These are phyloP conservation scores for Thunnus albacares DNA, from an alignment of 2,797 vertebrate species.

Conservation along the genomic window DNA sequence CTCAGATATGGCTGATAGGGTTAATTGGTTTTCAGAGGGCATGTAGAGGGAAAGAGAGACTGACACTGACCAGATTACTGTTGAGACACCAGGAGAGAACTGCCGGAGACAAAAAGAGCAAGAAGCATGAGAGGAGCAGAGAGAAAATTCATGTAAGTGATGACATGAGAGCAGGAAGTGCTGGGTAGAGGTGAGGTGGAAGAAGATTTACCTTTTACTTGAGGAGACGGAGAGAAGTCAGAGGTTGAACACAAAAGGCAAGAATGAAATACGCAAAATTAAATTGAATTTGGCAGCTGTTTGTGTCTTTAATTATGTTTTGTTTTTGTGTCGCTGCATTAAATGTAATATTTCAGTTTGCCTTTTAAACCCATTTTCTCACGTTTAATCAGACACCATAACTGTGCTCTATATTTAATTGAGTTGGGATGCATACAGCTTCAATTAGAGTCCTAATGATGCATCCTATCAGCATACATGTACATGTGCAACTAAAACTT, in stretches of 20 bases:
- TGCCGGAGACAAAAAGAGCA: constrained; percentile 42
- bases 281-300: constrained; percentile 22
- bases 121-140: constrained; percentile 22
- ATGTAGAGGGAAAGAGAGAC: constrained; percentile 68
- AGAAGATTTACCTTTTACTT: constrained; percentile 27
- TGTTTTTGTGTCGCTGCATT: neutral
- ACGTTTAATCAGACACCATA: constrained; percentile 4
- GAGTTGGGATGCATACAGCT: constrained; percentile 1
- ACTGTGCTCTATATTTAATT: constrained; percentile 8
- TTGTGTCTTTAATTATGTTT: constrained; percentile 9
- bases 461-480: neutral
- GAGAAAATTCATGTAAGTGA: constrained; percentile 53
- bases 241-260: constrained; percentile 16
- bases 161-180: constrained; percentile 45
- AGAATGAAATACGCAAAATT: neutral
- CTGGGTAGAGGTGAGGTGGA: constrained; percentile 5
- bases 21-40: constrained; percentile 85
- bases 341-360: too few relatives aligned
- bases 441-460: neutral
- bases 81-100: constrained; percentile 52
- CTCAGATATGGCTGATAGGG: constrained; percentile 80
- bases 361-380: constrained; percentile 22
- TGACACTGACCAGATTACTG: constrained; percentile 73
- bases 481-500: too few relatives aligned
- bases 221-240: constrained; percentile 22